A percentile compares a stretch with the other conserved stretches of the same genome.
Evolutionary conservation across 2,113 vertebrate genomes (phyloP).

Genomic region (Myiopsitta monachus): DNA sequence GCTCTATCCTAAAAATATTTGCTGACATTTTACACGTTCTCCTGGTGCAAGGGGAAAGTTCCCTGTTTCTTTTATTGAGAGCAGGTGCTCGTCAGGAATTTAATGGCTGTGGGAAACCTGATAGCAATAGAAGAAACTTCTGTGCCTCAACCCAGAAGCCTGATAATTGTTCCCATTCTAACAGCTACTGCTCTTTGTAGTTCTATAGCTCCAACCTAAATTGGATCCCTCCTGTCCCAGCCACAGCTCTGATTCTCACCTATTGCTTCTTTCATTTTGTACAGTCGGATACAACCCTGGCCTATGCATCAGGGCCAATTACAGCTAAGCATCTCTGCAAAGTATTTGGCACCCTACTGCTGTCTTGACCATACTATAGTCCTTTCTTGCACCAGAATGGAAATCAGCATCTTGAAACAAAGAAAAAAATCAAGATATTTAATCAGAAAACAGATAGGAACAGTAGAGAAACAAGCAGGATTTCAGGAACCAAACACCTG

Average conservation of each 20-base stretch:
- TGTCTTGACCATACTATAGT: neutral
- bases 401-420: neutral
- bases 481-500: neutral
- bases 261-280: neutral
- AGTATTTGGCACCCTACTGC: neutral
- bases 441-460: neutral
- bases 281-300: neutral
- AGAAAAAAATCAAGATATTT: neutral
- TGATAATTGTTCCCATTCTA: neutral
- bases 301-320: neutral
- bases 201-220: neutral
- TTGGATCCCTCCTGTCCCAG: neutral
- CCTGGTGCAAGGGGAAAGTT: neutral
- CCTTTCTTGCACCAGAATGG: neutral
- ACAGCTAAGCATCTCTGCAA: neutral
- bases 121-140: neutral
- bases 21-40: constrained; percentile 3
- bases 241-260: neutral
- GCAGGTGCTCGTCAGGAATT: neutral
- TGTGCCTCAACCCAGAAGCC: neutral
- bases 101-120: neutral
- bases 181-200: neutral
- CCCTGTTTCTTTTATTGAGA: neutral
- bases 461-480: neutral
- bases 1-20: neutral